Conservation (phyloP, 2,797 vertebrate genomes). For the Ambastaia sidthimunki region DNA sequence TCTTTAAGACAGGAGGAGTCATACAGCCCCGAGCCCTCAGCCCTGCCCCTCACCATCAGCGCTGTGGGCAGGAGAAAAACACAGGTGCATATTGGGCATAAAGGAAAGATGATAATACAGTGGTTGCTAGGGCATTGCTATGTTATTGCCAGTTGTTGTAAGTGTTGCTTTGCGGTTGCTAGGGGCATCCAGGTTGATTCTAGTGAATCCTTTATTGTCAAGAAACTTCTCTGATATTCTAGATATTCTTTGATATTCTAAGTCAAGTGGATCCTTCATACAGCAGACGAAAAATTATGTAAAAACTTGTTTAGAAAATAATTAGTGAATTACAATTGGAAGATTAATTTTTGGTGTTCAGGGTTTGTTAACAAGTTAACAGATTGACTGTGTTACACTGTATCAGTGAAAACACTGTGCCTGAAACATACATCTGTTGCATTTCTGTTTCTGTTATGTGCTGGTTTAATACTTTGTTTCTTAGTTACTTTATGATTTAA, state of each 20-base stretch:
- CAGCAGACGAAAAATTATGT: neutral
- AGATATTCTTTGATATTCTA: neutral
- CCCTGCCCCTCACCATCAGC: neutral
- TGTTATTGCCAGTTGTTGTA: neutral
- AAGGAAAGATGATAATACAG: neutral
- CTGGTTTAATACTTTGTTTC: neutral
- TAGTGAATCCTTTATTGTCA: neutral
- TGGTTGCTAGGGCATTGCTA: neutral
- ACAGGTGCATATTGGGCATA: conserved; percentile 17
- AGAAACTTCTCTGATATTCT: neutral
- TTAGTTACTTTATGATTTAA: neutral
- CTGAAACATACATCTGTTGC: neutral
- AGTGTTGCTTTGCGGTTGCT: neutral
- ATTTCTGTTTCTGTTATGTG: neutral
- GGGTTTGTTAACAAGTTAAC: neutral
- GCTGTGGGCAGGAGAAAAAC: neutral
- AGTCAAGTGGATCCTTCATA: neutral
- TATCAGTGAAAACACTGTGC: neutral
- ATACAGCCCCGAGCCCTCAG: neutral
- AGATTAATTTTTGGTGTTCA: neutral
- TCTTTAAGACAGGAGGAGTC: conserved; percentile 27
- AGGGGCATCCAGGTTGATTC: neutral
- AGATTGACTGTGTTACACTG: neutral
- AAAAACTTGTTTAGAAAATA: neutral
- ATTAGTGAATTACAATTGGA: neutral